Percentiles rank a stretch among this genome's conserved stretches.
These are phyloP conservation scores for Eumerus sabulonum DNA, from an alignment of 2,888 invertebrate species.

Conservation along the genomic window DNA sequence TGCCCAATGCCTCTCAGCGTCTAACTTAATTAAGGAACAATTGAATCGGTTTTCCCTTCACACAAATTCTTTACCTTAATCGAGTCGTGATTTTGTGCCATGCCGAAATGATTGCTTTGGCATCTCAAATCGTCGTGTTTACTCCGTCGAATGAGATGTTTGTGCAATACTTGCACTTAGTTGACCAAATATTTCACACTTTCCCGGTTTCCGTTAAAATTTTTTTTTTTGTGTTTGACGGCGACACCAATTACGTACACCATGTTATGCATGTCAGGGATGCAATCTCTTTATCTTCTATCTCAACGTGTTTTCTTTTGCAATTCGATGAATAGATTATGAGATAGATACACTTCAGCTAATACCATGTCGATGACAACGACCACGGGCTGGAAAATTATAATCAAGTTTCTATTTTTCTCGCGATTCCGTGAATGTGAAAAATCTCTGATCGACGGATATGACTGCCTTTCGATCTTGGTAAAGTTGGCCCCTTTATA, in stretches of 20 bases:
- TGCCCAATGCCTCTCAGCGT: slow-evolving; percentile 1
- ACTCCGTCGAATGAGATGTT: neutral
- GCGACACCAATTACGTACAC: slow-evolving; percentile 18
- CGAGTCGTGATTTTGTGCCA: slow-evolving; percentile 50
- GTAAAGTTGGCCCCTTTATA: too few species aligned
- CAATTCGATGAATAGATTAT: slow-evolving; percentile 48
- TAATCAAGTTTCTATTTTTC: slow-evolving; percentile 41
- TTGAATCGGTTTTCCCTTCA: slow-evolving; percentile 54
- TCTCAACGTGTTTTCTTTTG: slow-evolving; percentile 47
- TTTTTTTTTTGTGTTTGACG: too few species aligned
- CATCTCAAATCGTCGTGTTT: too few species aligned
- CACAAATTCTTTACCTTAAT: slow-evolving; percentile 39
- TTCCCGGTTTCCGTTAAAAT: slow-evolving; percentile 24
- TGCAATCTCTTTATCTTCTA: slow-evolving; percentile 51
- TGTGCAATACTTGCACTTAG: slow-evolving; percentile 21
- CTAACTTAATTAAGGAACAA: slow-evolving; percentile 58
- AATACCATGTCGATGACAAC: slow-evolving; percentile 7
- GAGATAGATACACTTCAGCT: slow-evolving; percentile 14
- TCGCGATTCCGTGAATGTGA: slow-evolving; percentile 2
- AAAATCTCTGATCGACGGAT: slow-evolving; percentile 54
- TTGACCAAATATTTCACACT: slow-evolving; percentile 51
- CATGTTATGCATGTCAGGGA: slow-evolving; percentile 21
- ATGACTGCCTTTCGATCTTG: slow-evolving; percentile 9
- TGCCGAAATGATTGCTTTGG: neutral
- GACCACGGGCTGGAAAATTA: slow-evolving; percentile 34